These are phyloP conservation scores for Meloidogyne hapla DNA, from an alignment of 1,140 invertebrate species.

Conservation along the genomic window DNA sequence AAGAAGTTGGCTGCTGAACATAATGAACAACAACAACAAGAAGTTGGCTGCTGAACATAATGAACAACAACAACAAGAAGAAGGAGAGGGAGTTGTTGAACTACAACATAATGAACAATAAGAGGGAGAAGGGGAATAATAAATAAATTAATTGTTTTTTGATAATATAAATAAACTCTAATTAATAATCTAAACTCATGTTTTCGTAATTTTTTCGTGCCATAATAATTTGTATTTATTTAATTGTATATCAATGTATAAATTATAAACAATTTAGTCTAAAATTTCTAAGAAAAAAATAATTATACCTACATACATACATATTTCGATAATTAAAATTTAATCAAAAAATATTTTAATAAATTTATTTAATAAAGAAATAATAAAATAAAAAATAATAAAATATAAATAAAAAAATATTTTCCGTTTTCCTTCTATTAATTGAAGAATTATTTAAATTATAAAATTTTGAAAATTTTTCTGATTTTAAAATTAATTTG, in stretches of 20 bases:
- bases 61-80: not conserved
- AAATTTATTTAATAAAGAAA: not conserved
- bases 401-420: not conserved
- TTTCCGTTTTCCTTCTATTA: not conserved
- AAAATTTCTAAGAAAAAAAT: no score
- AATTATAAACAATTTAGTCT: no score
- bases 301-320: no score
- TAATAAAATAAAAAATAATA: not conserved
- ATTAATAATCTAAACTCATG: no score
- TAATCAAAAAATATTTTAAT: no score
- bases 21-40: not conserved
- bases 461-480: not conserved
- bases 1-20: not conserved
- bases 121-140: not conserved
- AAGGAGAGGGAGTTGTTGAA: no score
- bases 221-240: not conserved
- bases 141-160: no score
- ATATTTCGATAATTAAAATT: no score
- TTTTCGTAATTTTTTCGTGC: no score
- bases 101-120: no score
- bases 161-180: no score
- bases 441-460: not conserved
- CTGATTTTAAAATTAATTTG: not conserved
- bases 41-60: not conserved
- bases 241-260: no score